Conservation (phyloP, 2,113 vertebrate species). For the Tachuris rubrigastra region DNA sequence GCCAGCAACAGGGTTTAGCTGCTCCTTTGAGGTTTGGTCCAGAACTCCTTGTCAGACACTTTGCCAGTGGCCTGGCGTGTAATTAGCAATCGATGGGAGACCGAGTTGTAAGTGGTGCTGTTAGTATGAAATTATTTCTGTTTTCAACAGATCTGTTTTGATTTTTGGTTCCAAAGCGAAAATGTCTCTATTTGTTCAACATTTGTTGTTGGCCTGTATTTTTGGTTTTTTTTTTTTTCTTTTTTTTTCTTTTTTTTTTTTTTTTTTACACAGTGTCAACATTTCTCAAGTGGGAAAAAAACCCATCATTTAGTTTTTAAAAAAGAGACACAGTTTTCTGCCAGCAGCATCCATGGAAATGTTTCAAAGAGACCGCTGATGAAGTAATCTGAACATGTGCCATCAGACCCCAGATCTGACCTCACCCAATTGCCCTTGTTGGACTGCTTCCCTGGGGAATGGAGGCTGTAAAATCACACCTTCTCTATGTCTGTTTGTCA, state of each 20-base stretch:
- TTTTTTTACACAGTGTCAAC: not conserved
- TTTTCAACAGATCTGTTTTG: slow-evolving; percentile 46
- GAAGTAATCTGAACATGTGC: slow-evolving; percentile 34
- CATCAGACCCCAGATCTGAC: not conserved
- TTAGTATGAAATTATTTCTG: slow-evolving; percentile 23
- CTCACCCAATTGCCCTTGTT: not conserved
- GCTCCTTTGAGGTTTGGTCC: not conserved
- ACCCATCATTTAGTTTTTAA: not conserved
- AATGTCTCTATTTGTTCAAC: slow-evolving; percentile 26
- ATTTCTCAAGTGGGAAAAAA: slow-evolving; percentile 11
- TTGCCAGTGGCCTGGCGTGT: not conserved
- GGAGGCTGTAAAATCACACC: slow-evolving; percentile 36
- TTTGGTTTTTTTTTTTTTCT: not conserved
- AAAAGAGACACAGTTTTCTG: not conserved
- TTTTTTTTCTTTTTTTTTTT: not conserved
- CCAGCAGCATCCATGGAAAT: slow-evolving; percentile 25
- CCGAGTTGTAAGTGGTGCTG: not conserved
- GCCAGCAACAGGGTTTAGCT: not conserved
- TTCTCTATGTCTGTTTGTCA: not conserved
- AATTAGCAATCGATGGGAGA: not conserved
- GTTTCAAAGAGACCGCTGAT: not conserved
- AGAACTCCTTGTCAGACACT: not conserved
- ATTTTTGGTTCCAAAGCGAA: slow-evolving; percentile 38
- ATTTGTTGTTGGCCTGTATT: slow-evolving; percentile 22
- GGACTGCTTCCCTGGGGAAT: not conserved